Evolutionary conservation across 2,888 invertebrate species (phyloP).

Genomic region (Pterostichus madidus): DNA sequence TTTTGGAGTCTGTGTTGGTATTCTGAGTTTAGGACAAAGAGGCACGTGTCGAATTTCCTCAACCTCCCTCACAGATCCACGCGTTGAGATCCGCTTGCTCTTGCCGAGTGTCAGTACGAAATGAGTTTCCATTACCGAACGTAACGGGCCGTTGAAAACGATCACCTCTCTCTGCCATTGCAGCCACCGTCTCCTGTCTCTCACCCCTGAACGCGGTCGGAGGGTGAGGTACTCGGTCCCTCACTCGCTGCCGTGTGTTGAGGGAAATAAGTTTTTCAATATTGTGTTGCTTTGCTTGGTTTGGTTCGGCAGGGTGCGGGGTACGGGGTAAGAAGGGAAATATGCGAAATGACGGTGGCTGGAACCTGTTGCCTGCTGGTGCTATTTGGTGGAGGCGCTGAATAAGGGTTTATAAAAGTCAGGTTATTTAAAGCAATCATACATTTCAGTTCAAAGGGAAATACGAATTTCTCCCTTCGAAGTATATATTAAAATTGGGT

Average conservation of each 20-base stretch:
- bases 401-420: background rate
- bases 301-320: background rate
- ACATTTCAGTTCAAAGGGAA: background rate
- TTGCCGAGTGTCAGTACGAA: conserved; percentile 37
- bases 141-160: conserved; percentile 63
- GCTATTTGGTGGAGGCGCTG: background rate
- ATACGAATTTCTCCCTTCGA: too few relatives aligned
- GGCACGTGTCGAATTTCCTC: background rate
- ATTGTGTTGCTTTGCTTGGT: conserved; percentile 55
- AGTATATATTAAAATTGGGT: too few relatives aligned
- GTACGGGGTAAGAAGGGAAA: background rate
- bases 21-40: background rate
- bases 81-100: too few relatives aligned
- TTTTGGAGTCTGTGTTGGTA: too few relatives aligned
- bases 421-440: background rate
- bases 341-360: conserved; percentile 23
- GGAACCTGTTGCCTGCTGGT: conserved; percentile 56
- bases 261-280: conserved; percentile 61
- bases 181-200: background rate
- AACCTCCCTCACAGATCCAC: background rate
- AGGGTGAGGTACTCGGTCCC: background rate
- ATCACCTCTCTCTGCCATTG: conserved; percentile 44
- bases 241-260: background rate
- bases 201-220: background rate
- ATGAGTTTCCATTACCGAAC: conserved; percentile 63